These are phyloP conservation scores for Antheraea mylitta DNA, from an alignment of 1,140 invertebrate genomes.

Conservation along the genomic window DNA sequence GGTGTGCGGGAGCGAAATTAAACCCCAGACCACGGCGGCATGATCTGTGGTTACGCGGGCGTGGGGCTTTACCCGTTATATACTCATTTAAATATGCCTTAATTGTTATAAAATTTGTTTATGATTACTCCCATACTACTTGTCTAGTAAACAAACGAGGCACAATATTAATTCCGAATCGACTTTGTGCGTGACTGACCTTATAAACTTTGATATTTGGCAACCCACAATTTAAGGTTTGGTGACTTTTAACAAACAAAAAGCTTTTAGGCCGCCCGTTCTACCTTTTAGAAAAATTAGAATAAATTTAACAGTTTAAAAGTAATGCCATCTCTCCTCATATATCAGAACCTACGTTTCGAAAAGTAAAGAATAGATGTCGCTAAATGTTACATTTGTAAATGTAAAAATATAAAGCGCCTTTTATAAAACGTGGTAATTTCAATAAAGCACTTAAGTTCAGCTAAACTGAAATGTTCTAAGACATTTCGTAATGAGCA, in stretches of 20 bases:
- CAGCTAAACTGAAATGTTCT: no score
- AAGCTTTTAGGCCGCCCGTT: neutral
- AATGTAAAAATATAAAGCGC: no score
- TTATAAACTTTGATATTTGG: constrained; percentile 9
- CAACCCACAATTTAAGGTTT: constrained; percentile 16
- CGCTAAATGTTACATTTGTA: neutral
- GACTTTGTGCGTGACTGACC: constrained; percentile 21
- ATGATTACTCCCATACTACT: neutral
- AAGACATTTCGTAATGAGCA: no score
- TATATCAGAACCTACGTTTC: neutral
- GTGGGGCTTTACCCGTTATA: no score
- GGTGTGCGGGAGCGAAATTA: no score
- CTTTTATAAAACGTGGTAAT: no score
- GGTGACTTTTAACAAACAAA: constrained; percentile 5
- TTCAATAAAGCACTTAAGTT: no score
- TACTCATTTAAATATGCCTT: no score
- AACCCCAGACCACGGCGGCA: no score
- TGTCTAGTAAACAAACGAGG: constrained; percentile 12
- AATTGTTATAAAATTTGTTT: no score
- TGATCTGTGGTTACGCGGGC: no score
- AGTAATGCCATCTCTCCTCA: neutral
- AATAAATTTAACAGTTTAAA: neutral
- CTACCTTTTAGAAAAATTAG: neutral
- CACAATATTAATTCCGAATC: constrained; percentile 15
- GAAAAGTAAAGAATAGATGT: neutral